Conservation (phyloP, 1,140 invertebrate species). For the Capitella teleta region DNA sequence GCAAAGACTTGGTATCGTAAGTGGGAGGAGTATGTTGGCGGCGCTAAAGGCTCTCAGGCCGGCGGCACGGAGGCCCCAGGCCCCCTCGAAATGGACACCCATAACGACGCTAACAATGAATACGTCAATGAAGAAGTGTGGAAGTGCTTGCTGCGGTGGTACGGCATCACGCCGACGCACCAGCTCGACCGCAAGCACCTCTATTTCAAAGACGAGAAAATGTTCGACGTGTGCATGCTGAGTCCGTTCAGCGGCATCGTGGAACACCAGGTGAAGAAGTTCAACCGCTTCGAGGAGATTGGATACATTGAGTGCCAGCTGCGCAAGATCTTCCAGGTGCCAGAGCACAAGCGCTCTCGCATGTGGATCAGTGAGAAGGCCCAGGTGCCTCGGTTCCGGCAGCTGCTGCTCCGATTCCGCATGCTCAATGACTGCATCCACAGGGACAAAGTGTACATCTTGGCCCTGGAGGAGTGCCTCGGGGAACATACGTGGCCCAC, state of each 20-base stretch:
- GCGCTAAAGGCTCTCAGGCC: not conserved
- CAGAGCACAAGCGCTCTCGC: slow-evolving; percentile 3
- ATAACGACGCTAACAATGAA: slow-evolving; percentile 9
- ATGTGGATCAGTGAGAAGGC: slow-evolving; percentile 10
- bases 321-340: slow-evolving; percentile 4
- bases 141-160: slow-evolving; percentile 7
- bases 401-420: slow-evolving; percentile 4
- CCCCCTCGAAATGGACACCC: slow-evolving; percentile 7
- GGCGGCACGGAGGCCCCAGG: slow-evolving; percentile 1
- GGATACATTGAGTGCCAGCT: slow-evolving; percentile 10
- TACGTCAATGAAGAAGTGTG: slow-evolving; percentile 7
- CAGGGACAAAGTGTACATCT: slow-evolving; percentile 11
- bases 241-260: slow-evolving; percentile 10
- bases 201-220: slow-evolving; percentile 9
- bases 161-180: slow-evolving; percentile 4
- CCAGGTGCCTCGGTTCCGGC: slow-evolving; percentile 7
- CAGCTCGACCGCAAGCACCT: slow-evolving; percentile 7
- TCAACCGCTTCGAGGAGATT: slow-evolving; percentile 9
- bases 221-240: slow-evolving; percentile 7
- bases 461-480: slow-evolving; percentile 7
- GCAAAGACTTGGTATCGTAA: slow-evolving; percentile 6
- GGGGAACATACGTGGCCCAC: slow-evolving; percentile 1
- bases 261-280: slow-evolving; percentile 4
- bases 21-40: slow-evolving; percentile 8
- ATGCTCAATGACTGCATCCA: slow-evolving; percentile 11